These are phyloP conservation scores for Tenthredo livida DNA, from an alignment of 2,888 invertebrate species.

Conservation along the genomic window DNA sequence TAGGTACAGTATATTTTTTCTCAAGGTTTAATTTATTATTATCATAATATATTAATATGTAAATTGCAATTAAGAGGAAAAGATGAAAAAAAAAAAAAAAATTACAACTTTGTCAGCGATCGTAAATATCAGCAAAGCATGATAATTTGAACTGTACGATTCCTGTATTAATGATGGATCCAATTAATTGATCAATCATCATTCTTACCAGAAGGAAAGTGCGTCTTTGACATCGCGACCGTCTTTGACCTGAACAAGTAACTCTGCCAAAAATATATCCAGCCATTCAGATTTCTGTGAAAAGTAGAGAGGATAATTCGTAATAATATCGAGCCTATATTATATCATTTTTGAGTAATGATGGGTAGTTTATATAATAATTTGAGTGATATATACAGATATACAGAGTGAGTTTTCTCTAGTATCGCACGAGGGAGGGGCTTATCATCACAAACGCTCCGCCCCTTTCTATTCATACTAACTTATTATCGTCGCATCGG, in stretches of 20 bases:
- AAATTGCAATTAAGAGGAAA: not conserved
- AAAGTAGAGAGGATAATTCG: constrained; percentile 56
- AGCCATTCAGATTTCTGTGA: constrained; percentile 84
- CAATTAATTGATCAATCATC: not conserved
- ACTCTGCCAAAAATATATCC: constrained; percentile 83
- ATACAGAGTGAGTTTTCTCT: too few species aligned
- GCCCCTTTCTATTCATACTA: too few species aligned
- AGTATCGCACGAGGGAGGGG: too few species aligned
- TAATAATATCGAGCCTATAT: not conserved
- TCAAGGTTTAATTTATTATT: not conserved
- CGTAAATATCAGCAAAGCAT: not conserved
- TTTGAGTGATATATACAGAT: too few species aligned
- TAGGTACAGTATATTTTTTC: not conserved
- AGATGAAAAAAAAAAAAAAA: not conserved
- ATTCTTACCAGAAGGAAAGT: constrained; percentile 82
- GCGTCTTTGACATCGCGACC: constrained; percentile 81
- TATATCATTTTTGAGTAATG: not conserved
- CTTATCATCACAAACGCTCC: too few species aligned
- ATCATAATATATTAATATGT: not conserved
- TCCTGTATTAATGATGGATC: not conserved
- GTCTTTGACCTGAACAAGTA: constrained; percentile 81
- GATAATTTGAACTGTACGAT: not conserved
- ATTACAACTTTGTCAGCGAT: not conserved
- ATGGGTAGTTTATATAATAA: not conserved
- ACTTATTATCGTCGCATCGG: too few species aligned